Percentiles rank a stretch among this genome's conserved stretches.
Evolutionary conservation across 37 sponge, comb jelly and placozoan species (phyloP).

Genomic region (Aphrocallistes beatrix): DNA sequence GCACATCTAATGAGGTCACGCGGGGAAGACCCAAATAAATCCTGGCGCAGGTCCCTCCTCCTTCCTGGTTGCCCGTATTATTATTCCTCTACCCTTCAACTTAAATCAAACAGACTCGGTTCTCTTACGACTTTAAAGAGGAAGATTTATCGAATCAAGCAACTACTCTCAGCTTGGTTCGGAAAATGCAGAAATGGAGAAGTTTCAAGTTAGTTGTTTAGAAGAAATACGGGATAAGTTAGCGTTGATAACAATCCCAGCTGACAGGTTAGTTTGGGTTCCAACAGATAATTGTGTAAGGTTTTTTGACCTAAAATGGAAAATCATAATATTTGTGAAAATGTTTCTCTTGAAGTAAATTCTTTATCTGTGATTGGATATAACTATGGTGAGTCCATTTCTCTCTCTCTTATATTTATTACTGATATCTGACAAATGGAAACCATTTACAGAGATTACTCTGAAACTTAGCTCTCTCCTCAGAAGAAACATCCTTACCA

Average conservation of each 20-base stretch:
- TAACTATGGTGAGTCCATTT: not conserved
- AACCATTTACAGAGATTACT: not conserved
- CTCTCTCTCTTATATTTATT: not conserved
- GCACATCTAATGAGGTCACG: not conserved
- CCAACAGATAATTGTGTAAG: not conserved
- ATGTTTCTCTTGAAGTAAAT: not conserved
- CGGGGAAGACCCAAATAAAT: not conserved
- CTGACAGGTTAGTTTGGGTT: not conserved
- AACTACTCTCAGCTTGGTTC: not conserved
- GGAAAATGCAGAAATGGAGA: not conserved
- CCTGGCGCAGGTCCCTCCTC: not conserved
- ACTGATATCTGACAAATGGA: not conserved
- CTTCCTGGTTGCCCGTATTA: not conserved
- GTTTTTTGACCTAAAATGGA: not conserved
- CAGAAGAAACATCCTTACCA: not conserved
- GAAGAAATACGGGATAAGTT: not conserved
- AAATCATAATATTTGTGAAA: not conserved
- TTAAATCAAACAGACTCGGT: not conserved
- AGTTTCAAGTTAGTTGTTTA: not conserved
- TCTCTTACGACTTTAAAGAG: slow-evolving; percentile 1
- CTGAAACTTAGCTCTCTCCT: not conserved
- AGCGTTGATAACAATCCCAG: not conserved
- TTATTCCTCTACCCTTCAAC: not conserved
- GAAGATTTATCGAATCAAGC: not conserved
- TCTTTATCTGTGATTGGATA: not conserved